phyloP scores from a whole-genome alignment of 2,888 invertebrate species.

The Microchrysa polita region DNA sequence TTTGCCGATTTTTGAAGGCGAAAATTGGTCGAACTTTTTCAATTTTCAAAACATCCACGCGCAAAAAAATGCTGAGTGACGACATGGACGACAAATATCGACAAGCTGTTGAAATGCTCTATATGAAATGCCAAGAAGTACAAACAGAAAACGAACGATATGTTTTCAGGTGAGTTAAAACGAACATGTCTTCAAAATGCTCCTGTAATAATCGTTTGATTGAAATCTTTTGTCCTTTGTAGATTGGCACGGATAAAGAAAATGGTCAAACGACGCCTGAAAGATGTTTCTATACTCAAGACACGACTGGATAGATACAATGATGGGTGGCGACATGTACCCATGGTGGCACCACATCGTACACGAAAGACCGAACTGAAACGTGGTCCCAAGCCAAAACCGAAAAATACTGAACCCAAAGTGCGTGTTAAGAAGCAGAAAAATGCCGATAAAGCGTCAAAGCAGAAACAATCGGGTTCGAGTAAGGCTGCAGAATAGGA shows the following conservation, averaged over 20 bases:
- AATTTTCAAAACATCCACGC: not conserved
- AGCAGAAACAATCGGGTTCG: conserved; percentile 17
- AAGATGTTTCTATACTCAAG: conserved; percentile 60
- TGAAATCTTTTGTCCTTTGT: conserved; percentile 14
- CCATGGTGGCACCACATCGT: conserved; percentile 60
- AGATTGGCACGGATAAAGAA: conserved; percentile 62
- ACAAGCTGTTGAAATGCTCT: conserved; percentile 58
- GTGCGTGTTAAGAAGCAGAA: conserved; percentile 39
- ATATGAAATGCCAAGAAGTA: conserved; percentile 58
- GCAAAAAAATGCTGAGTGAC: conserved; percentile 57
- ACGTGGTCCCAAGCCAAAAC: conserved; percentile 62
- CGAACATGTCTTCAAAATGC: not conserved
- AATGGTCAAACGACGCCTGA: conserved; percentile 57
- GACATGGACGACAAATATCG: conserved; percentile 58
- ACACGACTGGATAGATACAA: conserved; percentile 60
- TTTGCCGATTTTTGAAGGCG: too few relatives aligned
- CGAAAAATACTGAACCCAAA: conserved; percentile 51
- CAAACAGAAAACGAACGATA: conserved; percentile 62
- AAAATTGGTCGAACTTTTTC: too few relatives aligned
- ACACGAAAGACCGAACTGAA: conserved; percentile 62
- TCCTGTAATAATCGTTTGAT: too few relatives aligned
- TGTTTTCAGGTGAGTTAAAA: conserved; percentile 60
- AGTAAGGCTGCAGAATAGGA: conserved; percentile 27
- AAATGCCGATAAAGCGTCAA: conserved; percentile 16
- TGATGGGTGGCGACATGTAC: conserved; percentile 61